Base-by-base conservation (phyloP, 2,888 invertebrate species). In the Tipula confusa region DNA sequence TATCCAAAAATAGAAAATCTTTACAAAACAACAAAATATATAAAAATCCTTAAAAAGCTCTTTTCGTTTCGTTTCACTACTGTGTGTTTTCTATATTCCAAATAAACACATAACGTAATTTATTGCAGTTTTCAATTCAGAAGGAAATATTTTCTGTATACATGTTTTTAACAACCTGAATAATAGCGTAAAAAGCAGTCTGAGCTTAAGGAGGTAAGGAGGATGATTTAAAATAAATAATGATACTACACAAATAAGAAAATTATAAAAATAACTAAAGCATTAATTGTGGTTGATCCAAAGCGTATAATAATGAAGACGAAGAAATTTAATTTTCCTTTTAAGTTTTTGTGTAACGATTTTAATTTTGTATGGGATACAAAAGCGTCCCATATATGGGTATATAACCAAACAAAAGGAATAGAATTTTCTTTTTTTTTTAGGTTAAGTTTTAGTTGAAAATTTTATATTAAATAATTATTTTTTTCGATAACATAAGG, bases 281-380 rank as follows among this genome's bases (percentile, higher is more conserved):
- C 24, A 64, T 64, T 64, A 64, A 64, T 64, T 64, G 64, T 64
- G 64, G 64, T 64, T 64, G 64, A 64, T 64, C 64, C 64, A 24
- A 64, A 64, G 24, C 2, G 15, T 18, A 43, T n/a, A 43, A 43
- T 43, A 64, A 24, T 9, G 24, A 24, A 24, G 18, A n/a, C n/a
- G n/a, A 24, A 24, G 64, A 64, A 64, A 64, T 24, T 64, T 64
- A 64, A 64, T 64, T 64, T 64, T 64, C 43, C 1, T 43, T 43
- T 43, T 43, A n/a, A n/a, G n/a, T 43, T 6, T 43, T 43, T 1
- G 43, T 1, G 15, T 3, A 43, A n/a, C 43, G 43, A 64, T 24
- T 64, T 24, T 64, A 64, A 43, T 43, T 43, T 24, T 64, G 24
- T 64, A 24, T 2, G 64, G 64, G 24, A n/a, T 43, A 43, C 43